A percentile compares a stretch with the other conserved stretches of the same genome.
Evolutionary conservation across 1,140 invertebrate genomes (phyloP).

Genomic region (Drosophila melanica): DNA sequence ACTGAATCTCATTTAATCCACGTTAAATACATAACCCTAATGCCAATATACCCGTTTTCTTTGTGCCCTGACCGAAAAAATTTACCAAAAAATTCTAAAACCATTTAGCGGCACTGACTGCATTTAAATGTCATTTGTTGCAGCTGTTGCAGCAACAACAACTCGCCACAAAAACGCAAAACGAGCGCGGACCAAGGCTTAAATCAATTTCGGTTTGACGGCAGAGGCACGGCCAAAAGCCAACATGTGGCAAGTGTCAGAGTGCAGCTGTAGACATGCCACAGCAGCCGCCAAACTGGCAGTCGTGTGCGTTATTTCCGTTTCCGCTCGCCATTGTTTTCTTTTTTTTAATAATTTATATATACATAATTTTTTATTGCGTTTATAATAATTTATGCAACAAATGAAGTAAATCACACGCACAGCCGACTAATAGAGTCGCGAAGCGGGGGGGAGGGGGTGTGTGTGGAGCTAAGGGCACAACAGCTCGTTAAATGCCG

Average conservation of each 20-base stretch:
- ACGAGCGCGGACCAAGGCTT: constrained; percentile 32
- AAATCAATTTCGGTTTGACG: constrained; percentile 47
- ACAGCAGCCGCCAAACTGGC: constrained; percentile 31
- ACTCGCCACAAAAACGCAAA: constrained; percentile 44
- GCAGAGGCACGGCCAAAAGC: constrained; percentile 17
- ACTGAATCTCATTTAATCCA: too few species aligned
- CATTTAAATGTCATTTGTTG: constrained; percentile 72
- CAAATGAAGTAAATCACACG: constrained; percentile 73
- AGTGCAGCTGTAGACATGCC: constrained; percentile 32
- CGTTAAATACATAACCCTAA: too few species aligned
- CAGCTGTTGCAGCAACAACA: constrained; percentile 55
- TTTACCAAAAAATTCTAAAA: constrained; percentile 43
- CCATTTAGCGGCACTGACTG: constrained; percentile 32
- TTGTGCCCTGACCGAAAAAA: background rate
- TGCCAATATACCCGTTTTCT: too few species aligned
- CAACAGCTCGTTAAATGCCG: constrained; percentile 68
- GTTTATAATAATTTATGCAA: constrained; percentile 77
- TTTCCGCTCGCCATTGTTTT: constrained; percentile 44
- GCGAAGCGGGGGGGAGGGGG: too few species aligned
- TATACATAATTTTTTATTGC: constrained; percentile 22
- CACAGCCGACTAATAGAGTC: constrained; percentile 37
- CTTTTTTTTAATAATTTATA: constrained; percentile 47
- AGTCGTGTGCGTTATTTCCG: constrained; percentile 49
- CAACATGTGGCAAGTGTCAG: constrained; percentile 50
- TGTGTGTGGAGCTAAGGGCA: background rate